Evolutionary conservation across 1,140 invertebrate species (phyloP).

Genomic region (Mactra quadrangularis): DNA sequence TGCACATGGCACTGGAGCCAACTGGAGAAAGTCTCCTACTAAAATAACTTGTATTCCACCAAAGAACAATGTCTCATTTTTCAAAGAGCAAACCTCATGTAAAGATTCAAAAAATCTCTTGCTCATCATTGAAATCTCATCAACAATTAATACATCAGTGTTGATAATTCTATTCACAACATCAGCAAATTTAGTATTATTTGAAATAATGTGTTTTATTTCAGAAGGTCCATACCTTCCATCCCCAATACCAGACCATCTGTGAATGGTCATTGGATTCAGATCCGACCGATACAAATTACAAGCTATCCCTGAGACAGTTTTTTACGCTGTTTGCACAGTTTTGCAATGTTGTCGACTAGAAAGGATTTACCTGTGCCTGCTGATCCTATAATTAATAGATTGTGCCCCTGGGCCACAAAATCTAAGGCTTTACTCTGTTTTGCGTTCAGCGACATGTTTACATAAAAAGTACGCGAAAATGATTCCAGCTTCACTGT

Average conservation of each 20-base stretch:
- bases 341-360: constrained; percentile 3
- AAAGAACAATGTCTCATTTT: constrained; percentile 2
- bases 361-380: constrained; percentile 29
- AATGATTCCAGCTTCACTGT: no score
- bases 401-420: constrained; percentile 21
- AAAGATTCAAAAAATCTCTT: constrained; percentile 5
- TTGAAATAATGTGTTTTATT: constrained; percentile 1
- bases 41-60: constrained; percentile 29
- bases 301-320: constrained; percentile 32
- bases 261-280: constrained; percentile 40
- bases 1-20: constrained; percentile 13
- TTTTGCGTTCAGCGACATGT: constrained; percentile 24
- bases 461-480: no score
- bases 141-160: constrained; percentile 38
- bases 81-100: constrained; percentile 24
- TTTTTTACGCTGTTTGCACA: neutral
- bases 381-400: constrained; percentile 25
- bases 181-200: neutral
- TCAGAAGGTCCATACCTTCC: neutral
- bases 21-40: constrained; percentile 4
- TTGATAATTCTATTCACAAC: neutral
- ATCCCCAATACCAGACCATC: constrained; percentile 47
- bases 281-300: neutral
- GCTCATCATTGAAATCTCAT: constrained; percentile 35
- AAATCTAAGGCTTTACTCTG: constrained; percentile 21